These are phyloP conservation scores for Cyprinella venusta DNA, from an alignment of 2,797 vertebrate species.

Conservation along the genomic window DNA sequence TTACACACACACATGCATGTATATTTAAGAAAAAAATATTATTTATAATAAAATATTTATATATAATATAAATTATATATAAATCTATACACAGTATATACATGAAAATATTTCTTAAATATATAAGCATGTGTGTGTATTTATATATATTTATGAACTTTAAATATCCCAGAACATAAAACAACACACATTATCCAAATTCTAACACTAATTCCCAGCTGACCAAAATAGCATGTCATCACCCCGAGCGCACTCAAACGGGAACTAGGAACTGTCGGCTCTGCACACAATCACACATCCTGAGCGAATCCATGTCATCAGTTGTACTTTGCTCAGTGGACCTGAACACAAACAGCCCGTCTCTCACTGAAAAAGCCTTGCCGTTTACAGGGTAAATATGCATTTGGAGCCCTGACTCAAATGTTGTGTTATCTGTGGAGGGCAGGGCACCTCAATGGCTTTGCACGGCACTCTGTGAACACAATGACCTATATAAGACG, in stretches of 20 bases:
- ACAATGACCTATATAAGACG: slow-evolving; percentile 52
- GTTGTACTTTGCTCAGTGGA: slow-evolving; percentile 66
- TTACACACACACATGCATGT: too few species aligned
- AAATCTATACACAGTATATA: too few species aligned
- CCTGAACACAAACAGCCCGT: slow-evolving; percentile 63
- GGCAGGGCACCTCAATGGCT: slow-evolving; percentile 30
- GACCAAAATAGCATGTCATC: slow-evolving; percentile 26
- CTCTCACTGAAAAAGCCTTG: slow-evolving; percentile 48
- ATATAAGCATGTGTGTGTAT: too few species aligned
- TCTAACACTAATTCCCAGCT: neutral
- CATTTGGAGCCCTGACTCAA: slow-evolving; percentile 42
- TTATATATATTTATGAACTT: neutral
- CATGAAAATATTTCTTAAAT: too few species aligned
- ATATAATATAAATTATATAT: too few species aligned
- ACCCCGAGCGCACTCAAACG: slow-evolving; percentile 32
- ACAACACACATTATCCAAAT: neutral
- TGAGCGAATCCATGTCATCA: slow-evolving; percentile 57
- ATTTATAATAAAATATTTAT: too few species aligned
- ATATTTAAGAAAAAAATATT: too few species aligned
- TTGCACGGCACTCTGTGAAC: slow-evolving; percentile 33
- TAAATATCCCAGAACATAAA: neutral
- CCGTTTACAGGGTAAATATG: slow-evolving; percentile 57
- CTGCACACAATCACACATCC: slow-evolving; percentile 42
- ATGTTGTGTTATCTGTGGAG: slow-evolving; percentile 36
- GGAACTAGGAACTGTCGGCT: slow-evolving; percentile 53